phyloP scores from a whole-genome alignment of 2,797 vertebrate species.

The Chromis chromis region DNA sequence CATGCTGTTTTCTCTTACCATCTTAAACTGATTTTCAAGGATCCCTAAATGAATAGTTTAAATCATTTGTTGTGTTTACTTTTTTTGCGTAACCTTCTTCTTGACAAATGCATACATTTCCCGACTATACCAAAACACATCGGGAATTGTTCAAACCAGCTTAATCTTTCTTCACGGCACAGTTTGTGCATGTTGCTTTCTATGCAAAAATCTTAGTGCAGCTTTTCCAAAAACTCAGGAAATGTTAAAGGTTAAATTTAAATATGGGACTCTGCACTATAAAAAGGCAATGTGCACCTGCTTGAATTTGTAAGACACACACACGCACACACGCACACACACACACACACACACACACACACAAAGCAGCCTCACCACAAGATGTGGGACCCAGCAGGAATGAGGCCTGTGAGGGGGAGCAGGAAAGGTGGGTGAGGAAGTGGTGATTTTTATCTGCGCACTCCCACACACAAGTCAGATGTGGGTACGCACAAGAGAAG shows the following conservation, averaged over 20 bases:
- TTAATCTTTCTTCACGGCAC: neutral
- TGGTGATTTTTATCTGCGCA: slow-evolving; percentile 54
- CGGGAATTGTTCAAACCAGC: neutral
- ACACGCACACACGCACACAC: slow-evolving; percentile 15
- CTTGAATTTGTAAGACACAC: slow-evolving; percentile 16
- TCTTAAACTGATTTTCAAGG: neutral
- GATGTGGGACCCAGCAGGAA: slow-evolving; percentile 45
- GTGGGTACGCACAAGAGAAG: slow-evolving; percentile 39
- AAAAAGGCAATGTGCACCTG: slow-evolving; percentile 64
- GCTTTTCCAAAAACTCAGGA: slow-evolving; percentile 52
- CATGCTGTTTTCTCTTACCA: no score
- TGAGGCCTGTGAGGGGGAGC: slow-evolving; percentile 60
- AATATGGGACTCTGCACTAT: slow-evolving; percentile 46
- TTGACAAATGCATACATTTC: slow-evolving; percentile 1
- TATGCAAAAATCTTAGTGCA: slow-evolving; percentile 12
- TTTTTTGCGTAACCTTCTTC: neutral
- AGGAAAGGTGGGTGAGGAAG: slow-evolving; percentile 78
- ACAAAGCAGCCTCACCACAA: slow-evolving; percentile 30
- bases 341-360: slow-evolving; percentile 7
- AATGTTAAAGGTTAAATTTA: slow-evolving; percentile 69
- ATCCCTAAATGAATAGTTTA: neutral
- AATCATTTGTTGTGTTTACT: neutral
- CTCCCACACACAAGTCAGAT: slow-evolving; percentile 61
- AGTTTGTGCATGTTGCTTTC: slow-evolving; percentile 6
- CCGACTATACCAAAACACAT: neutral